Percentiles rank a stretch among this genome's conserved stretches.
Conservation (phyloP, 2,888 invertebrate genomes). For the Melieria crassipennis region DNA sequence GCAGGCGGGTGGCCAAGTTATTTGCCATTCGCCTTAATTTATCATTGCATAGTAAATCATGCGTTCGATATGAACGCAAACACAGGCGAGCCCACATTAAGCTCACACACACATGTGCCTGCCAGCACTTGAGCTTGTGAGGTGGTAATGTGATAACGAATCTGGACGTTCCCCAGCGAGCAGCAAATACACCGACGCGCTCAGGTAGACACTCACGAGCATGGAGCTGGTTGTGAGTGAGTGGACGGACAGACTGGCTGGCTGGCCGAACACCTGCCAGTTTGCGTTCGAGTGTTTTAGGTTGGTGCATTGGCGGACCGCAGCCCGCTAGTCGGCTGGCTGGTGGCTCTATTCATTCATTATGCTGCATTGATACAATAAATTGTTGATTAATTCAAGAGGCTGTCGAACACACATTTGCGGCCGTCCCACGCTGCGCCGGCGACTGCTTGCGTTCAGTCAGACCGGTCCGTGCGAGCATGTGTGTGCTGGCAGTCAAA, state of each 20-base stretch:
- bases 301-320: background rate
- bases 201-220: background rate
- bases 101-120: background rate
- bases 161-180: background rate
- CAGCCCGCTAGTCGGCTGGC: too few relatives aligned
- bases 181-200: background rate
- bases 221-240: too few relatives aligned
- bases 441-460: too few relatives aligned
- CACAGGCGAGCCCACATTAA: background rate
- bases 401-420: conserved; percentile 27
- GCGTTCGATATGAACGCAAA: background rate
- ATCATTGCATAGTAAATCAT: conserved; percentile 3
- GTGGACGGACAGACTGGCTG: too few relatives aligned
- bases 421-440: background rate
- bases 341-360: too few relatives aligned
- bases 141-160: background rate
- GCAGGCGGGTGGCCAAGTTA: background rate
- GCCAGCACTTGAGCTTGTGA: background rate
- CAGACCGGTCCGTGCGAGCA: too few relatives aligned
- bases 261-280: background rate
- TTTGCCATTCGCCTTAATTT: background rate
- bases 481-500: conserved; percentile 1
- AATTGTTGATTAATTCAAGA: conserved; percentile 44
- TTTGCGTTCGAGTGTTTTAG: background rate
- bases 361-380: conserved; percentile 40